phyloP scores from a whole-genome alignment of 2,888 invertebrate genomes.

The Acanthosepion pharaonis region DNA sequence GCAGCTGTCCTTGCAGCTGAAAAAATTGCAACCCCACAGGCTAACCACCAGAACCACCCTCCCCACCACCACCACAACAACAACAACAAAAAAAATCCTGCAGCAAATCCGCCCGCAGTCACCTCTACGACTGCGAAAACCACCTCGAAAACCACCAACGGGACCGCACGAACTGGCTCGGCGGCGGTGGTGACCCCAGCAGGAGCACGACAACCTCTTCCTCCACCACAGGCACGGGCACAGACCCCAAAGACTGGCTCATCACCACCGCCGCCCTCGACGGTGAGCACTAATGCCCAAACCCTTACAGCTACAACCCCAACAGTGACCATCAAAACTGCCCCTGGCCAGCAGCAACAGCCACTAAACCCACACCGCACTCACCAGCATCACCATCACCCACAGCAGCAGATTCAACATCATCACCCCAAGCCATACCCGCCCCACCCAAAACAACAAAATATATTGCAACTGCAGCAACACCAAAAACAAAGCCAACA shows the following conservation, averaged over 20 bases:
- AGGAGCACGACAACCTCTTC: neutral
- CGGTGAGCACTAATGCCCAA: neutral
- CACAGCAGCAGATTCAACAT: neutral
- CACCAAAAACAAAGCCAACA: neutral
- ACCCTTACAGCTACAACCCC: neutral
- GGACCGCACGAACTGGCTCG: neutral
- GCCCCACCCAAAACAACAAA: neutral
- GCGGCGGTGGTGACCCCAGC: conserved; percentile 7
- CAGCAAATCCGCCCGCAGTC: neutral
- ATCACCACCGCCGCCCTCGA: neutral
- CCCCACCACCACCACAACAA: neutral
- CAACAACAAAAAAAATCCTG: neutral
- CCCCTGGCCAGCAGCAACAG: neutral
- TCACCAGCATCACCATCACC: neutral
- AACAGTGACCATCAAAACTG: conserved; percentile 17
- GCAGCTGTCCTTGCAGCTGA: conserved; percentile 6
- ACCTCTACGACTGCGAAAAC: neutral
- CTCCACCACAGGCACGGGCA: neutral
- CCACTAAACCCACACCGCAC: neutral
- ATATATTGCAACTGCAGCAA: neutral
- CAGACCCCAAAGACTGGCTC: neutral
- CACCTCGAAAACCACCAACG: neutral
- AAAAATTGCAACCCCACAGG: neutral
- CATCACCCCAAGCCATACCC: neutral
- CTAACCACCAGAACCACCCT: neutral